Evolutionary conservation across 2,888 invertebrate genomes (phyloP).

Genomic region (Caenorhabditis sinica): DNA sequence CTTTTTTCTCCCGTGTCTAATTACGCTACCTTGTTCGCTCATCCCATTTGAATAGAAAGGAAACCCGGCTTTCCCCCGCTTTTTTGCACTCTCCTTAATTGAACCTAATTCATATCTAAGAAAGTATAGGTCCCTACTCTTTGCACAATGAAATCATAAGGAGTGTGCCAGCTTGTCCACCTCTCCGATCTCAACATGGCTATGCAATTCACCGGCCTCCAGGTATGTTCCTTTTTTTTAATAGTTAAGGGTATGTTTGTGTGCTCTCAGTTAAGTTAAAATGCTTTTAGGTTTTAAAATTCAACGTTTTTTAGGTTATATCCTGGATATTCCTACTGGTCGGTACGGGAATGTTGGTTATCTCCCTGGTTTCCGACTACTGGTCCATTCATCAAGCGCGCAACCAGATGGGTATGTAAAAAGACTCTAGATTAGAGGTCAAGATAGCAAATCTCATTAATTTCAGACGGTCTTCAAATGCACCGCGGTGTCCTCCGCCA

Average conservation of each 20-base stretch:
- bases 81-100: slow-evolving; percentile 39
- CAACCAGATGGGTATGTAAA: slow-evolving; percentile 64
- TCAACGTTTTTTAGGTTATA: slow-evolving; percentile 55
- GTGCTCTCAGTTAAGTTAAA: too few relatives aligned
- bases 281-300: not conserved
- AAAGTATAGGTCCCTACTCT: slow-evolving; percentile 9
- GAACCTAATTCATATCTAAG: slow-evolving; percentile 39
- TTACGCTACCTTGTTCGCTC: slow-evolving; percentile 57
- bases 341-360: slow-evolving; percentile 69
- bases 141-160: slow-evolving; percentile 27
- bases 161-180: not conserved
- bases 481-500: slow-evolving; percentile 69
- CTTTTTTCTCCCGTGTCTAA: slow-evolving; percentile 13
- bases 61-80: not conserved
- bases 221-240: slow-evolving; percentile 40
- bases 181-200: slow-evolving; percentile 42
- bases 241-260: not conserved
- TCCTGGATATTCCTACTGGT: slow-evolving; percentile 69
- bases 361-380: slow-evolving; percentile 66
- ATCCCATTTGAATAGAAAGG: not conserved
- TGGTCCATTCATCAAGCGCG: slow-evolving; percentile 71
- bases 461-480: slow-evolving; percentile 69
- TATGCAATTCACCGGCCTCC: slow-evolving; percentile 70
- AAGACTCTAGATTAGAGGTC: slow-evolving; percentile 25
- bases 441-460: slow-evolving; percentile 18